Base-by-base conservation (phyloP, 2,888 invertebrate genomes). In the Cataglyphis altisquamis region DNA sequence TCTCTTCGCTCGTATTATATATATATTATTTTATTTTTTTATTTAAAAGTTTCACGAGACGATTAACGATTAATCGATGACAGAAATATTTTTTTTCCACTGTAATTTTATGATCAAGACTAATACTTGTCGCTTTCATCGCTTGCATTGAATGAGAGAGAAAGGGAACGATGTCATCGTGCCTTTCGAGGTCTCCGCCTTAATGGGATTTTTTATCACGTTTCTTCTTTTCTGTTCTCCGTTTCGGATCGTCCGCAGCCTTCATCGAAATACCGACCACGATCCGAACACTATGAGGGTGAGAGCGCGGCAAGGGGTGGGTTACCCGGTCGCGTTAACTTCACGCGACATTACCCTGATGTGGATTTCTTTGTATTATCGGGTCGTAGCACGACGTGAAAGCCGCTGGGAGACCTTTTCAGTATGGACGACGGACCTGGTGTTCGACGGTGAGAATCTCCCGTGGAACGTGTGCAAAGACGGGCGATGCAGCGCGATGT, bases 261-360 rank as follows among this genome's bases (percentile, higher is more conserved):
- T 36, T 72, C 74, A 57, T 75, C 81, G 57, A 55, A 83, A 87
- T 82, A 60, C 85, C 29, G 74, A 48, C 75, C 82, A 67, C 68
- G 80, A 81, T 67, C 52, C 41, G 29, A 74, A 12, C 60, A 75
- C 64, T 45, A 52, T 72, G 67, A 64, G 57, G 45, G 18, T n/a
- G 62, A 57, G 12, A 21, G 60, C n/a, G 55, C 32, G 48, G 6
- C 39, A 18, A 32, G 39, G 39, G 36, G 63, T 5, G 77, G 77
- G 77, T 70, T 72, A 82, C 64, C 39, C 41, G 29, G 45, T 41
- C 57, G 83, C 68, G 85, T 82, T 82, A 83, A 87, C 89, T 93
- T 93, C 84, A 91, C 92, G 91, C 91, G 90, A 92, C 92, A 92
- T 93, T 93, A 92, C 90, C 90, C 90, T 89, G 91, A 91, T 91